A percentile compares a stretch with the other conserved stretches of the same genome.
These are phyloP conservation scores for Aegypius monachus DNA, from an alignment of 2,113 vertebrate species.

Conservation along the genomic window DNA sequence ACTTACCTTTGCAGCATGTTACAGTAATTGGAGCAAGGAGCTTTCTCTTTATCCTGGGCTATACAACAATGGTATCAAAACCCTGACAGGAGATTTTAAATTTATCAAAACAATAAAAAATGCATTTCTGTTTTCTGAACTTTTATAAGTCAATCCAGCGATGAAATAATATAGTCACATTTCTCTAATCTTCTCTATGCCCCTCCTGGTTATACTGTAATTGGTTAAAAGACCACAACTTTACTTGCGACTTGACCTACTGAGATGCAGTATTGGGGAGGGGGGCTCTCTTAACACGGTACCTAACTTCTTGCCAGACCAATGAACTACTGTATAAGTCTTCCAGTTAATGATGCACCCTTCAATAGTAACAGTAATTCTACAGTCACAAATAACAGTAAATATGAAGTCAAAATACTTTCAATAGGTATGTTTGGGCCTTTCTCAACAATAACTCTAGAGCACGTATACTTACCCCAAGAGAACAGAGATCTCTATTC, in stretches of 20 bases:
- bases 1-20: neutral
- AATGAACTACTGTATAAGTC: neutral
- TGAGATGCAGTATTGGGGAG: neutral
- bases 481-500: neutral
- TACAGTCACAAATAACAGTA: neutral
- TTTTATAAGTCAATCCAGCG: neutral
- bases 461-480: accelerated
- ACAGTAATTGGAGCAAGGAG: neutral
- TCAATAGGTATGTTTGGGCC: neutral
- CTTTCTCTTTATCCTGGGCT: neutral
- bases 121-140: neutral
- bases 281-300: neutral
- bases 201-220: neutral
- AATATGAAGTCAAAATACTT: neutral
- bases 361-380: neutral
- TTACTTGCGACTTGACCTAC: neutral
- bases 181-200: neutral
- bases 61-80: accelerated
- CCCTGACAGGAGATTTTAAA: neutral
- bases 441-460: neutral
- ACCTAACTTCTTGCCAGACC: neutral
- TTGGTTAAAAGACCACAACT: neutral
- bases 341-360: neutral
- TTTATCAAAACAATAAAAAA: neutral
- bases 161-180: neutral